Percentiles rank a stretch among this genome's conserved stretches.
Conservation (phyloP, 2,113 vertebrate species). For the Heliornis fulica region DNA sequence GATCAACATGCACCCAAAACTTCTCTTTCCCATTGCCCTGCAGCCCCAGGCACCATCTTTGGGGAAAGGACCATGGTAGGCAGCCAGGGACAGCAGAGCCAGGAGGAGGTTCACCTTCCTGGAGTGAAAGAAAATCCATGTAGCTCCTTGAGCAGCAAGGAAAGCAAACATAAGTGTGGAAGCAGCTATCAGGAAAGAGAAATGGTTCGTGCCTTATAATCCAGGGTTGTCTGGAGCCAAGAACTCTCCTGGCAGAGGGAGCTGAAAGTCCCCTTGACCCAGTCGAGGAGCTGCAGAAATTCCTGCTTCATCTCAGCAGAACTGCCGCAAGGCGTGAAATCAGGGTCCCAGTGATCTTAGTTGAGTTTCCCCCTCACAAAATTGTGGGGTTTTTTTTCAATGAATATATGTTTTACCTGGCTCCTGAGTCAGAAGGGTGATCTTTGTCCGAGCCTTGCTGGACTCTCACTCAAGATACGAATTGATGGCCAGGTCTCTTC, state of each 20-base stretch:
- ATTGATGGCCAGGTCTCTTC: background rate
- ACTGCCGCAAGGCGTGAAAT: background rate
- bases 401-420: background rate
- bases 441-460: background rate
- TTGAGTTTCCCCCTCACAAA: background rate
- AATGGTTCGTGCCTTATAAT: background rate
- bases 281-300: background rate
- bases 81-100: background rate
- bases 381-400: background rate
- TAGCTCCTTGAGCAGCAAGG: background rate
- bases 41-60: fast-evolving
- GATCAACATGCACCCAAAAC: background rate
- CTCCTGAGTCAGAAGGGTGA: background rate
- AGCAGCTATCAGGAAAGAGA: background rate
- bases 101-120: background rate
- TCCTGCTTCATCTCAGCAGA: background rate
- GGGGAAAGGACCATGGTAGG: background rate
- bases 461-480: background rate
- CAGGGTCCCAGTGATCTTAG: background rate
- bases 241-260: background rate
- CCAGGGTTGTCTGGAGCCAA: background rate
- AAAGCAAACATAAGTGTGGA: background rate
- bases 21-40: background rate
- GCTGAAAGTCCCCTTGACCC: background rate
- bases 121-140: background rate